Evolutionary conservation across 1,140 invertebrate species (phyloP), one percentile per base, ranked within the genome.

Genomic region (Penaeus indicus): DNA sequence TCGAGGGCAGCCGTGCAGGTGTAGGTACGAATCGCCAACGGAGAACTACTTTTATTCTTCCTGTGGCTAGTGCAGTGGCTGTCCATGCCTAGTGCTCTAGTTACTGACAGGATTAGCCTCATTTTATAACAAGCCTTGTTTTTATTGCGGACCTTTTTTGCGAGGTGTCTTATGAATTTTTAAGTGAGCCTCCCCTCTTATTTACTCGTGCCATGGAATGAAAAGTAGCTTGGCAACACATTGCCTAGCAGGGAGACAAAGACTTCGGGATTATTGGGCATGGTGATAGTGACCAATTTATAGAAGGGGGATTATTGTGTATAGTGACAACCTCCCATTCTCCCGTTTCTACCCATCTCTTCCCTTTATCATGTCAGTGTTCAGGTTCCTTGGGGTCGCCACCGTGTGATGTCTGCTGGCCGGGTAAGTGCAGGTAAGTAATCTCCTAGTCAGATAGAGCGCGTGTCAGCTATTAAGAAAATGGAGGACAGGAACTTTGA

Each of bases 21-120:
- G 86, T 88, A 88, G 86, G 86, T 88, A 88, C 86, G 86, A 60
- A 88, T 88, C 86, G 86, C 75, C 86, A 88, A 88, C 86, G 84
- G 81, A 88, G 69, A 88, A 88, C 77, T 83, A 81, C 78, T 64
- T 86, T 86, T 86, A 80, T 86, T 81, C 85, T 86, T 86, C 85
- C 85, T 67, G 85, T 86, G 62, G 64, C 85, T 81, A 62, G 85
- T 86, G 85, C 62, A 32, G 61, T 61, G 62, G n/a, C 38, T 25
- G 69, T 38, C 25, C 38, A 32, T 75, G 69, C 69, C 69, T 60
- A 79, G 47, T 79, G 47, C 78, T 79, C 18, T 79, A 79, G 78
- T 79, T 79, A 25, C 61, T 60, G 61, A 16, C 7, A 79, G 47
- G 78, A 60, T 79, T 79, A n/a, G 61, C 21, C 38, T 25, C 47